A percentile compares a stretch with the other conserved stretches of the same genome.
Evolutionary conservation across 2,797 vertebrate genomes (phyloP).

Genomic region (Calcarius lapponicus): DNA sequence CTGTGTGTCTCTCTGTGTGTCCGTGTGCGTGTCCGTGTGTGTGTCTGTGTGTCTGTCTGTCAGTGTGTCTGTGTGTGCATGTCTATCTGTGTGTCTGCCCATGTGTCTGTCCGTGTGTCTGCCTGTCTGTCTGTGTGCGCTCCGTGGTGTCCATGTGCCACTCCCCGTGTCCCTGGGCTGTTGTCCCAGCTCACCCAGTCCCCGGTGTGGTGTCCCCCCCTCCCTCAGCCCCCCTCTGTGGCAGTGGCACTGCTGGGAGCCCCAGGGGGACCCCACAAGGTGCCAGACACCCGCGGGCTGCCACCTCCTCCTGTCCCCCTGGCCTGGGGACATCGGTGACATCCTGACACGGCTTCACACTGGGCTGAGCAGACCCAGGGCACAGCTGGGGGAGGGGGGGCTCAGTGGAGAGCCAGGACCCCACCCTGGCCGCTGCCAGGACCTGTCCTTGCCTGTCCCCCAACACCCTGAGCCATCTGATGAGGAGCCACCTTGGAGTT

Average conservation of each 20-base stretch:
- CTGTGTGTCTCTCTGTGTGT: too few species aligned
- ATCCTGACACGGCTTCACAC: rapidly evolving
- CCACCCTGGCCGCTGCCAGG: rapidly evolving
- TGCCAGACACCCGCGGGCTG: background rate
- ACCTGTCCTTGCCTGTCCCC: background rate
- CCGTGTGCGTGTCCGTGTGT: background rate
- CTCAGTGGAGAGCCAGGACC: rapidly evolving
- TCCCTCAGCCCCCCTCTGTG: background rate
- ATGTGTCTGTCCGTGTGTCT: too few species aligned
- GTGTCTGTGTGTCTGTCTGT: too few species aligned
- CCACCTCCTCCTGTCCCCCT: rapidly evolving
- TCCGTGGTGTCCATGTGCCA: rapidly evolving
- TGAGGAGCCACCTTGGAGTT: background rate
- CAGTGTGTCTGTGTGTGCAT: background rate
- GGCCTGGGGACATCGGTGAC: rapidly evolving
- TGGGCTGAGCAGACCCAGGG: background rate
- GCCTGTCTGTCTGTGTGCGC: background rate
- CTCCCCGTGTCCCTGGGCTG: background rate
- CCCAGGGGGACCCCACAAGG: background rate
- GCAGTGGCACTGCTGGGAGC: background rate
- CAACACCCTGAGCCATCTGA: rapidly evolving
- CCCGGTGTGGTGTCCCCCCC: rapidly evolving
- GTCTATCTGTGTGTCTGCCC: too few species aligned
- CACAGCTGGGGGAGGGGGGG: background rate
- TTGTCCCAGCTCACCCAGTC: background rate